A percentile compares a stretch with the other conserved stretches of the same genome.
Evolutionary conservation across 1,140 invertebrate genomes (phyloP).

Genomic region (Olivierus martensii): DNA sequence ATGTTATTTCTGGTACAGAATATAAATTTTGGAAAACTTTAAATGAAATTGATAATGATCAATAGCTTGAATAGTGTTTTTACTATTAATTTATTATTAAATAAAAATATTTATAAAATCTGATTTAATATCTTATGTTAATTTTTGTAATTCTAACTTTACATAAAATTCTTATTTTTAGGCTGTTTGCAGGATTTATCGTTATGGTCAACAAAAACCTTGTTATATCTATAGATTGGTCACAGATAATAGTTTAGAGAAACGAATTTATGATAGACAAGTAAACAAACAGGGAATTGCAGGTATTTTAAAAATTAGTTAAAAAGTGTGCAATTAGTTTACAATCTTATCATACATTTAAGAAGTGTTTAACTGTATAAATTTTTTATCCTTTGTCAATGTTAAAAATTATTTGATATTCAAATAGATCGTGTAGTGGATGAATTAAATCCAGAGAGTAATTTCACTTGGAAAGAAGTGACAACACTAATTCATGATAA

Average conservation of each 20-base stretch:
- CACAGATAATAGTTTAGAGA: conserved; percentile 91
- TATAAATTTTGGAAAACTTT: too few species aligned
- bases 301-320: conserved; percentile 23
- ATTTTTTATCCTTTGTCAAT: too few species aligned
- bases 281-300: conserved; percentile 94
- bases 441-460: conserved; percentile 92
- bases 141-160: background rate
- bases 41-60: too few species aligned
- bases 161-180: conserved; percentile 4
- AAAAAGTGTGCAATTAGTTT: conserved; percentile 12
- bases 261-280: conserved; percentile 95
- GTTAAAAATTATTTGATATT: too few species aligned
- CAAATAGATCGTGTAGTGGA: conserved; percentile 81
- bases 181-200: conserved; percentile 92
- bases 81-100: too few species aligned
- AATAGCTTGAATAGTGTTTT: too few species aligned
- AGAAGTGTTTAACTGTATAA: too few species aligned
- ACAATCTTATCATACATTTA: conserved; percentile 1
- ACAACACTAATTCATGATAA: conserved; percentile 86
- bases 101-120: too few species aligned
- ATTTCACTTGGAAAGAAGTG: conserved; percentile 86
- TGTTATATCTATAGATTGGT: conserved; percentile 94
- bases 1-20: too few species aligned
- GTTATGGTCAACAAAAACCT: conserved; percentile 87
- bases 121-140: background rate